These are phyloP conservation scores for Ciconia nigra DNA, from an alignment of 2,797 vertebrate genomes.

Conservation along the genomic window DNA sequence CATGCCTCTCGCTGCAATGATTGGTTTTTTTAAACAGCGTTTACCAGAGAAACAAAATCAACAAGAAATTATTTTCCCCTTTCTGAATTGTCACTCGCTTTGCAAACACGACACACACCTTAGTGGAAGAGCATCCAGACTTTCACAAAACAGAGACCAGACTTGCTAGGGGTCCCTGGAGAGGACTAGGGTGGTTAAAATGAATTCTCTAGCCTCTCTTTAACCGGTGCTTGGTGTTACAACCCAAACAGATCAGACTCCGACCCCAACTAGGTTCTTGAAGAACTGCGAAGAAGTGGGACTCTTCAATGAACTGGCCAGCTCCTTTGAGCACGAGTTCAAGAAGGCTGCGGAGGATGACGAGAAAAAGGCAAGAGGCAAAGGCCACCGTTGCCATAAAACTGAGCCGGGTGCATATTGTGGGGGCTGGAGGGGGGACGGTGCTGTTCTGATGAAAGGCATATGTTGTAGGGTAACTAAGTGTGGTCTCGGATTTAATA, in stretches of 20 bases:
- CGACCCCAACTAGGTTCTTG: conserved; percentile 95
- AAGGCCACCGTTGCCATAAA: not conserved
- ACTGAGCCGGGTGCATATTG: not conserved
- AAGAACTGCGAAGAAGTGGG: conserved; percentile 99
- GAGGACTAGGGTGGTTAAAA: not conserved
- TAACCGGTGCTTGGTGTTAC: not conserved
- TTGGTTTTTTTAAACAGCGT: not conserved
- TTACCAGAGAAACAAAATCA: not conserved
- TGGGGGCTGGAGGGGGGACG: not conserved
- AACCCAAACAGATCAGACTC: conserved; percentile 88
- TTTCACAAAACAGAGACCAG: not conserved
- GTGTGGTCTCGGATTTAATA: not conserved
- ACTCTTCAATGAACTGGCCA: conserved; percentile 93
- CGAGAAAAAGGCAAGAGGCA: conserved; percentile 83
- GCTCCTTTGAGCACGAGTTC: conserved; percentile 95
- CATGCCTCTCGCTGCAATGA: fast-evolving
- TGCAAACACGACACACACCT: not conserved
- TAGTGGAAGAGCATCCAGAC: not conserved
- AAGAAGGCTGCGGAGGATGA: conserved; percentile 91
- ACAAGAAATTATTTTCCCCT: fast-evolving
- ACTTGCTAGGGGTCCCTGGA: fast-evolving
- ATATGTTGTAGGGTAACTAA: not conserved
- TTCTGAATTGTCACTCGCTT: not conserved
- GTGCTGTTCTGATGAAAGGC: not conserved
- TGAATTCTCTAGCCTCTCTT: not conserved